Evolutionary conservation across 2,113 vertebrate species (phyloP).

Genomic region (Rhagologus leucostigma): DNA sequence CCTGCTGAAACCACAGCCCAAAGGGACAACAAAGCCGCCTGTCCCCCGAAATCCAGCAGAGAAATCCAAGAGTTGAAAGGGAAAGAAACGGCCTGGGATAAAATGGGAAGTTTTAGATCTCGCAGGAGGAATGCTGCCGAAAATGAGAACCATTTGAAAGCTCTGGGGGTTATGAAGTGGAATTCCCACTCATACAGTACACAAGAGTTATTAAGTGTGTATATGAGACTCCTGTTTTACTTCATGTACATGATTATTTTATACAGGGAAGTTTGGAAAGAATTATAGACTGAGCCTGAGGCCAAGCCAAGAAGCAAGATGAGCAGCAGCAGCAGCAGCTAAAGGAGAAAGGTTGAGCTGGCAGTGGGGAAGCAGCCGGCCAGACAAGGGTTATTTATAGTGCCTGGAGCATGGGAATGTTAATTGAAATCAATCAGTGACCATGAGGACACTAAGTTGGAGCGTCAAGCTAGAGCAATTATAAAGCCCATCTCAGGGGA

Average conservation of each 20-base stretch:
- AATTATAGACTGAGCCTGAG: conserved; percentile 78
- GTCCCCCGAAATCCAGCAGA: background rate
- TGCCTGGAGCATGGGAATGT: conserved; percentile 60
- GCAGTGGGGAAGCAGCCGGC: conserved; percentile 30
- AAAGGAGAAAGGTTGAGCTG: conserved; percentile 36
- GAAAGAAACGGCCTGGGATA: conserved; percentile 32
- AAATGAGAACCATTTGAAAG: conserved; percentile 77
- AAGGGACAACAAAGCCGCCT: background rate
- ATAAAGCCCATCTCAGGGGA: conserved; percentile 28
- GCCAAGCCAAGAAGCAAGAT: conserved; percentile 71
- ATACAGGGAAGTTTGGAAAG: conserved; percentile 79
- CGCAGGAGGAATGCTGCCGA: conserved; percentile 64
- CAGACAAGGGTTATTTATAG: conserved; percentile 63
- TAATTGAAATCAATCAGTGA: conserved; percentile 56
- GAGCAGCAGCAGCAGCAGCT: conserved; percentile 68
- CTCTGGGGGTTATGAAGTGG: conserved; percentile 75
- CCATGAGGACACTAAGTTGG: conserved; percentile 8
- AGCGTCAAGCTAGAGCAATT: conserved; percentile 7
- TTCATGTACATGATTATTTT: conserved; percentile 83
- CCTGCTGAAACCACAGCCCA: conserved; percentile 35
- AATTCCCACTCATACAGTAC: conserved; percentile 77
- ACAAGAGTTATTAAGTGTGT: conserved; percentile 82
- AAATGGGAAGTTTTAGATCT: conserved; percentile 70
- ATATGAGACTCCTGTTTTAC: conserved; percentile 79
- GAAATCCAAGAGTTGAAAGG: conserved; percentile 29